Evolutionary conservation across 1,140 invertebrate species (phyloP), one percentile per base, ranked within the genome.

Genomic region (Aphelinus atriplicis): DNA sequence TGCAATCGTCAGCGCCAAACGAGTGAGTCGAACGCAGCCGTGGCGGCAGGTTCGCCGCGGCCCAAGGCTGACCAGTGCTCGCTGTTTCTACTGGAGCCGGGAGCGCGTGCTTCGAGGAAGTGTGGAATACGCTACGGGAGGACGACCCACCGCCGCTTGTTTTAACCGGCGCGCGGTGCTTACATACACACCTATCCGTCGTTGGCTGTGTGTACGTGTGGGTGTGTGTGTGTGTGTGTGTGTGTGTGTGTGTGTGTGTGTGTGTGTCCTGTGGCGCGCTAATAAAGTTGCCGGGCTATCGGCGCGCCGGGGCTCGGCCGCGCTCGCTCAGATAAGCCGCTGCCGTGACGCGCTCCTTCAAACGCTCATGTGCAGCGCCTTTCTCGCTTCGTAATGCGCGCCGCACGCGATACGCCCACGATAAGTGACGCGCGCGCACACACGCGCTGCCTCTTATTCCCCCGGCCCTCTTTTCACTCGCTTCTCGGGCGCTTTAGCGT

Each of bases 251-350:
- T 26, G 26, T 26, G 26, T 26, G 26, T 26, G 26, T 26, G 26
- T 26, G 26, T 26, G 26, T 26, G 26, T 26, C 26, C 26, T 26
- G 51, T 53, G 10, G 63, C 56, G 57, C 67, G 57, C 67, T 70
- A 70, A 70, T 70, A 70, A 70, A 70, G 67, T 70, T 60, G 67
- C 56, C 55, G 5, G 57, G 57, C 60, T 70, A 70, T 70, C 67
- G 67, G 42, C 26, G 0, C 26, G 26, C 26, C 26, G 26, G 26
- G 26, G 26, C 26, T 26, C 26, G 26, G 26, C 26, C 26, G 26
- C 26, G 26, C 26, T 26, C 0, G 26, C 26, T 26, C 26, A 26
- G 26, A 26, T 26, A 26, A 26, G 26, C 26, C 7, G 55, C 53
- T 68, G 66, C 66, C 5, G 53, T 6, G 66, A 7, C 2, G 58